Percentiles rank a stretch among this genome's conserved stretches.
Evolutionary conservation across 2,113 vertebrate genomes (phyloP).

Genomic region (Damaliscus lunatus): DNA sequence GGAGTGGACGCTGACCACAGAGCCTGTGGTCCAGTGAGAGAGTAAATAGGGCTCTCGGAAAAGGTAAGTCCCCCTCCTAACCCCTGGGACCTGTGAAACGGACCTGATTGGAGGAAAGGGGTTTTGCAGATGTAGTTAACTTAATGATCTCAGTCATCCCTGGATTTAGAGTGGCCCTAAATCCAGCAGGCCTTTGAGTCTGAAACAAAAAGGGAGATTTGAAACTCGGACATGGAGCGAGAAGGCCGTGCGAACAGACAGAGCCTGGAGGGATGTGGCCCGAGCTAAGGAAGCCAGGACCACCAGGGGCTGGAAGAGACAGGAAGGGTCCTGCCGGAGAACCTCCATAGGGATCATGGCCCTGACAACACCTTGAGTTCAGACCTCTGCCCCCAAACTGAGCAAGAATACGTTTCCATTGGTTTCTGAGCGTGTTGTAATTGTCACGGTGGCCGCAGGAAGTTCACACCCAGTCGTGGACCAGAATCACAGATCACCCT

Average conservation of each 20-base stretch:
- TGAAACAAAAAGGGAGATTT: background rate
- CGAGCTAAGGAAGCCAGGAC: background rate
- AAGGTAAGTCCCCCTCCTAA: too few species aligned
- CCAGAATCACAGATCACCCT: background rate
- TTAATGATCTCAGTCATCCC: background rate
- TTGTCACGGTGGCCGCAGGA: background rate
- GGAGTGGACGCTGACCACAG: background rate
- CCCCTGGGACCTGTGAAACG: background rate
- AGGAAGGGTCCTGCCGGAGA: too few species aligned
- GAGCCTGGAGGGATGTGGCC: background rate
- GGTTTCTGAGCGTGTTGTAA: background rate
- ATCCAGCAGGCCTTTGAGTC: background rate
- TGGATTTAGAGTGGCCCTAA: background rate
- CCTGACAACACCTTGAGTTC: too few species aligned
- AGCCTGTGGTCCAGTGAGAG: fast-evolving
- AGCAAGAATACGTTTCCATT: fast-evolving
- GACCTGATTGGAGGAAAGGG: background rate
- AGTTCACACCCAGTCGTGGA: background rate
- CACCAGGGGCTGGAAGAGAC: background rate
- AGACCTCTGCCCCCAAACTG: background rate
- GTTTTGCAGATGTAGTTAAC: background rate
- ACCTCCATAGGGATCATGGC: too few species aligned
- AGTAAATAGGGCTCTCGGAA: fast-evolving
- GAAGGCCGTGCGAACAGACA: background rate
- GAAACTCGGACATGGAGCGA: background rate